Evolutionary conservation across 2,113 vertebrate species (phyloP), one percentile per base, ranked within the genome.

Genomic region (Myxocyprinus asiaticus): DNA sequence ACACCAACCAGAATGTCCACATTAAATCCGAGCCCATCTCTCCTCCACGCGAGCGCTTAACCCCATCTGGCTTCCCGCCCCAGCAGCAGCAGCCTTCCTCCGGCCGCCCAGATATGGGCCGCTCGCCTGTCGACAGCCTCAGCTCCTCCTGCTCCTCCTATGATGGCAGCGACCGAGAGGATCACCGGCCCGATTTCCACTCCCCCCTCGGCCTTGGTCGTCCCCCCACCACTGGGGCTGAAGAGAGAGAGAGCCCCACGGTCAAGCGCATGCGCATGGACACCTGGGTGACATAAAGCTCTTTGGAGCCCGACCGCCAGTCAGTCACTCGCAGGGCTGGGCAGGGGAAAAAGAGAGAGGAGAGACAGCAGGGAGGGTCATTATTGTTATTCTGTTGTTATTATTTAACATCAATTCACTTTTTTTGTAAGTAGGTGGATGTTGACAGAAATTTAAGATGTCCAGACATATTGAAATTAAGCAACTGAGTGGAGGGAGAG

Each of bases 71-170:
- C 84, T 98, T 98, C 87, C 91, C 92, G 7, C 92, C 81, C 10
- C 95, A 90, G 75, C 89, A 33, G 22, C 22, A 87, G n/a, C 93
- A 89, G n/a, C 92, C 90, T 51, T 92, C 90, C 0, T 94, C 90
- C 78, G 90, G 94, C 56, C 95, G 97, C 63, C 96, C 95, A 88
- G 97, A 99, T 55, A 87, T 97, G 94, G 97, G 97, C 67, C 95
- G 97, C 85, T 98, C 97, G 2, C 97, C 97, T 0, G 96, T 95
- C 5, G 97, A 99, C 94, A 98, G 97, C 88, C 95, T 99, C 85
- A 99, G 98, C 91, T 98, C 97, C 86, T 99, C 98, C 12, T 98
- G 98, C 92, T 98, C 96, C 90, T 98, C 96, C 8, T 98, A 99
- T 0, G 98, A 99, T 0, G 98, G 98, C 86, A 98, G 97, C 14